A percentile compares a stretch with the other conserved stretches of the same genome.
Evolutionary conservation across 2,797 vertebrate genomes (phyloP).

Genomic region (Xyrichtys novacula): DNA sequence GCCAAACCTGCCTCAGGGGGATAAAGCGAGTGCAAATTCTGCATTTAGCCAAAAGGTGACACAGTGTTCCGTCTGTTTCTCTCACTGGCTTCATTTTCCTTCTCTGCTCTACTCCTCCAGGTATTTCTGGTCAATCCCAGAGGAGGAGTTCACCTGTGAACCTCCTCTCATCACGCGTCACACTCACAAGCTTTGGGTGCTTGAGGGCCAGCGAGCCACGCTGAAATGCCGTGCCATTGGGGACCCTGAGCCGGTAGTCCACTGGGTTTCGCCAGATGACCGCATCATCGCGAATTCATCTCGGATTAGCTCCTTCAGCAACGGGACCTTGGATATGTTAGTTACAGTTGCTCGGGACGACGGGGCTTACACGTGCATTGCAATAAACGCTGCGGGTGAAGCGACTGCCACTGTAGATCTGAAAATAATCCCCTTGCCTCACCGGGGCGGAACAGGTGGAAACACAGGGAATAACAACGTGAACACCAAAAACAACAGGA

Average conservation of each 20-base stretch:
- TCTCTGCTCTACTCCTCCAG: constrained; percentile 59
- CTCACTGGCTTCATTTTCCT: neutral
- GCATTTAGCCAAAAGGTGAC: constrained; percentile 4
- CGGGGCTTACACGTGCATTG: constrained; percentile 92
- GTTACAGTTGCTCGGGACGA: constrained; percentile 91
- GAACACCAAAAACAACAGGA: constrained; percentile 79
- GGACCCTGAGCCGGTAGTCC: constrained; percentile 90
- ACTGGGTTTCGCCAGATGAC: constrained; percentile 95
- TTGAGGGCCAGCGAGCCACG: constrained; percentile 92
- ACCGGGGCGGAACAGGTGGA: constrained; percentile 79
- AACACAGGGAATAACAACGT: constrained; percentile 70
- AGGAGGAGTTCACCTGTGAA: constrained; percentile 95
- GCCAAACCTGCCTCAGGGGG: neutral
- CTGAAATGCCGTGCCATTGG: constrained; percentile 91
- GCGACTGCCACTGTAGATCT: constrained; percentile 90
- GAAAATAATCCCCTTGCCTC: constrained; percentile 92
- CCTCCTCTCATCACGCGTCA: constrained; percentile 94
- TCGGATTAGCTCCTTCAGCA: constrained; percentile 89
- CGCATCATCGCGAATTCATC: constrained; percentile 92
- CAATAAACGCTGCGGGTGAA: constrained; percentile 93
- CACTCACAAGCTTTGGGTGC: constrained; percentile 92
- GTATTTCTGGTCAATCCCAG: constrained; percentile 94
- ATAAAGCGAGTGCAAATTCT: constrained; percentile 20
- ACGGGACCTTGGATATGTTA: constrained; percentile 91
- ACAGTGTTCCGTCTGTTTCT: neutral